Evolutionary conservation across 92 coral and sea anemone genomes (phyloP), one percentile per base, ranked within the genome.

Genomic region (Umimayanthus kanabou): DNA sequence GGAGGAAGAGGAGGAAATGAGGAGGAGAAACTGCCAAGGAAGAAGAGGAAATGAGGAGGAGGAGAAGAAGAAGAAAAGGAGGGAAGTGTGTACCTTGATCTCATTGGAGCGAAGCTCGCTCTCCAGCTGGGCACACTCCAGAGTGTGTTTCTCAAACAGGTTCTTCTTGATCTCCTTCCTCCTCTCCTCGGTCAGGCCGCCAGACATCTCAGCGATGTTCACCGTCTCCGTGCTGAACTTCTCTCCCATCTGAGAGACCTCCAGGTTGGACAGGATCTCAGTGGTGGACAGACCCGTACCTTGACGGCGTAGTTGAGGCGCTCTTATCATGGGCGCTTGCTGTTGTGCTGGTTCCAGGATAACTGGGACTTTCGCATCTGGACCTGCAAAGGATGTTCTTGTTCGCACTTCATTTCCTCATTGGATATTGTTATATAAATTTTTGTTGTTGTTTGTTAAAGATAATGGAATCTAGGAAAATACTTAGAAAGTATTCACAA

Each of bases 171-270:
- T 95, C 79, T 95, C 96, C 82, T 92, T 93, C 37, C 98, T 92
- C 85, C 94, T 93, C 86, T 92, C 99, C 90, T 97, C 95, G 30
- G 95, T 93, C 90, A 96, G 87, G 8, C 91, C 92, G 22, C 99
- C 99, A 66, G 95, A 85, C 23, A 97, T 88, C 43, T 94, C 99
- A 42, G 99, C 92, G 76, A 97, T 93, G 72, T 95, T 97, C 87
- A 97, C 96, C 20, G 91, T 92, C 86, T 96, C 99, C 50, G 89
- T 85, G 91, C 98, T 97, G 94, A 92, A 97, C 77, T 93, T 97
- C 90, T 97, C 94, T 8, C 99, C 99, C 98, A 97, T 93, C 89
- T 97, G 99, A 26, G 92, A 89, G 15, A 97, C 97, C 73, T 95
- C 97, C 1, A 97, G 90, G 84, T 90, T 92, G 29, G 94, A 92